Evolutionary conservation across 1,140 invertebrate genomes (phyloP), one percentile per base, ranked within the genome.

Genomic region (Drosophila mojavensis): DNA sequence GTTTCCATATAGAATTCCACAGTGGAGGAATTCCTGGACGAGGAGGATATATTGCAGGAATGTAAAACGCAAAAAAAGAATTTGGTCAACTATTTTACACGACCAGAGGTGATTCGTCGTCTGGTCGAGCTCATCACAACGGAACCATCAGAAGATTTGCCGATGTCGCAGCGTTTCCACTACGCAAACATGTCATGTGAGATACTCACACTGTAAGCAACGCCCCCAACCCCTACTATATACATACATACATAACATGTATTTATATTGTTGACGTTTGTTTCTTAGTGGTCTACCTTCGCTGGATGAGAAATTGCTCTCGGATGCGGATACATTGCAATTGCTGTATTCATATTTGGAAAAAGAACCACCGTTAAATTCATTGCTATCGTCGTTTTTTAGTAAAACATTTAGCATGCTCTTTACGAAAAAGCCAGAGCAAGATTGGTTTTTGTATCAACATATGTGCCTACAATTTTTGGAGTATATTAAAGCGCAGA

Each of bases 21-120:
- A 17, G 93, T 99, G 54, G 94, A 95, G 81, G 97, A 98, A 92
- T 94, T 99, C 63, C 95, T 99, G 94, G 97, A 99, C 92, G 96
- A 98, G 93, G 97, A 98, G 92, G 97, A 98, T 93, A 97, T 99
- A 90, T 94, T 99, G 70, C 97, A 98, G 93, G 98, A 99, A 95
- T 98, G 98, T 93, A 98, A 97, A 94, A 95, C 95, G 73, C 97
- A 97, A 92, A 98, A 98, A 93, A 97, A 96, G 93, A 97, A 96
- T 84, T 93, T 99, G 64, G 95, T 98, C 75, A 97, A 81, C 93
- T 98, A 98, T 93, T 94, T 99, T 79, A 95, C 95, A 80, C 95
- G 94, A 91, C 95, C 96, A 41, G 96, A 98, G 83, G 94, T 97
- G 54, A 94, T 99, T 91, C 94, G 96, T 72, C 96, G 98, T 91